phyloP scores from a whole-genome alignment of 1,140 invertebrate species.

The Polypedilum pembai region DNA sequence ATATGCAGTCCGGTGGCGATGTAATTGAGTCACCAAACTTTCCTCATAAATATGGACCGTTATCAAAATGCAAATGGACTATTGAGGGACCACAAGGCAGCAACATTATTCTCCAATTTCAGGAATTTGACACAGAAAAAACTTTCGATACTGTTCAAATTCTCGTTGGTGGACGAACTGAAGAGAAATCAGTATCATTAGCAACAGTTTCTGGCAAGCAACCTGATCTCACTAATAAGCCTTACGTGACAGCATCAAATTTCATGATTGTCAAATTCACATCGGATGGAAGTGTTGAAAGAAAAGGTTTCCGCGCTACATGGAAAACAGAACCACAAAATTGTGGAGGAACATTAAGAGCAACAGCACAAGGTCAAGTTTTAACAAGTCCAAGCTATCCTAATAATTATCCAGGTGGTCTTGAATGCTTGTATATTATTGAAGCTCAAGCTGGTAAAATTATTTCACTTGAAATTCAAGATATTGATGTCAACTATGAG shows the following conservation, averaged over 20 bases:
- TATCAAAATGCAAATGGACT: slow-evolving; percentile 94
- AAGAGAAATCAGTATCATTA: slow-evolving; percentile 85
- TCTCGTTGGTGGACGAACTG: slow-evolving; percentile 86
- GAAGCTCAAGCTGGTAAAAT: slow-evolving; percentile 80
- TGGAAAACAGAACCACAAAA: slow-evolving; percentile 89
- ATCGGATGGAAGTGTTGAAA: slow-evolving; percentile 86
- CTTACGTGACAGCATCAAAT: slow-evolving; percentile 90
- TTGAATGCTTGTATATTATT: slow-evolving; percentile 89
- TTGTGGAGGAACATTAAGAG: slow-evolving; percentile 75
- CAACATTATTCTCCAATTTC: slow-evolving; percentile 87
- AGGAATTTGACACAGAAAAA: slow-evolving; percentile 95
- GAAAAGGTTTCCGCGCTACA: slow-evolving; percentile 85
- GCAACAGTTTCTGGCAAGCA: slow-evolving; percentile 85
- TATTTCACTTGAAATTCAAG: slow-evolving; percentile 82
- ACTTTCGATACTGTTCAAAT: slow-evolving; percentile 94
- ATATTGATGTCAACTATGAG: slow-evolving; percentile 77
- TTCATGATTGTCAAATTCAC: slow-evolving; percentile 98
- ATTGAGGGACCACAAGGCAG: slow-evolving; percentile 92
- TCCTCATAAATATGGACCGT: slow-evolving; percentile 81
- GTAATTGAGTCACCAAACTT: slow-evolving; percentile 91
- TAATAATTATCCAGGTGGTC: slow-evolving; percentile 82
- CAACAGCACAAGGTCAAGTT: slow-evolving; percentile 72
- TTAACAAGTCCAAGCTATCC: slow-evolving; percentile 87
- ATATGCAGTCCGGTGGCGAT: slow-evolving; percentile 90
- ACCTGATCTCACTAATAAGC: slow-evolving; percentile 63